Percentiles rank a stretch among this genome's conserved stretches.
phyloP scores from a whole-genome alignment of 2,797 vertebrate species.

The Champsocephalus esox region DNA sequence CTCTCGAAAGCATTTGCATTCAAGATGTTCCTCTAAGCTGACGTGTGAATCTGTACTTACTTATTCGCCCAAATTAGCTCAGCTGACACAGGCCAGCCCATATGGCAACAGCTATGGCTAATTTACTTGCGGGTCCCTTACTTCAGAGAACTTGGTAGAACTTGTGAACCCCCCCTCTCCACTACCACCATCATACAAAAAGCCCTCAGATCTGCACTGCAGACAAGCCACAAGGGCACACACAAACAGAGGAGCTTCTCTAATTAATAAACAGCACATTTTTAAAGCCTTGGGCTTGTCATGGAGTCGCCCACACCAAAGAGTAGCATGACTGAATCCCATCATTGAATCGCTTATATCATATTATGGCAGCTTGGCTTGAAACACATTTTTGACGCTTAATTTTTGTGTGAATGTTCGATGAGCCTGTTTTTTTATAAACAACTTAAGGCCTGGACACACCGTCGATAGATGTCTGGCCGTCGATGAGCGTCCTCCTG shows the following conservation, averaged over 20 bases:
- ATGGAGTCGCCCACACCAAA: conserved; percentile 56
- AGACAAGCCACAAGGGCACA: conserved; percentile 55
- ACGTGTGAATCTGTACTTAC: conserved; percentile 44
- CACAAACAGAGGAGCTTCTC: conserved; percentile 59
- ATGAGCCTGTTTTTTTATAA: no score
- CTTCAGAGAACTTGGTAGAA: conserved; percentile 58
- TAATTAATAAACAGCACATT: conserved; percentile 75
- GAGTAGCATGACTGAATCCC: conserved; percentile 45
- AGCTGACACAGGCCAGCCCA: conserved; percentile 58
- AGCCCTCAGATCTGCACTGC: conserved; percentile 55
- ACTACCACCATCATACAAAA: conserved; percentile 35
- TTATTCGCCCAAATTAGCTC: conserved; percentile 51
- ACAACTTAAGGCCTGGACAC: no score
- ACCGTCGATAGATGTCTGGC: no score
- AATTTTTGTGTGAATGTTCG: no score
- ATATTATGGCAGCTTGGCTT: conserved; percentile 20
- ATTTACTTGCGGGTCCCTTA: conserved; percentile 66
- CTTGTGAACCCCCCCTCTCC: conserved; percentile 45
- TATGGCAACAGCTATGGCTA: conserved; percentile 67
- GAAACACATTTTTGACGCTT: conserved; percentile 47
- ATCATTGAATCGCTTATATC: conserved; percentile 45
- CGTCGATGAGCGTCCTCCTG: no score
- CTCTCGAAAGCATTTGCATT: conserved; percentile 52
- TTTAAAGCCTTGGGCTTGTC: conserved; percentile 68
- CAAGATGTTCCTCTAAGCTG: conserved; percentile 60